phyloP scores from a whole-genome alignment of 1,140 invertebrate genomes.

The Tachypleus tridentatus region DNA sequence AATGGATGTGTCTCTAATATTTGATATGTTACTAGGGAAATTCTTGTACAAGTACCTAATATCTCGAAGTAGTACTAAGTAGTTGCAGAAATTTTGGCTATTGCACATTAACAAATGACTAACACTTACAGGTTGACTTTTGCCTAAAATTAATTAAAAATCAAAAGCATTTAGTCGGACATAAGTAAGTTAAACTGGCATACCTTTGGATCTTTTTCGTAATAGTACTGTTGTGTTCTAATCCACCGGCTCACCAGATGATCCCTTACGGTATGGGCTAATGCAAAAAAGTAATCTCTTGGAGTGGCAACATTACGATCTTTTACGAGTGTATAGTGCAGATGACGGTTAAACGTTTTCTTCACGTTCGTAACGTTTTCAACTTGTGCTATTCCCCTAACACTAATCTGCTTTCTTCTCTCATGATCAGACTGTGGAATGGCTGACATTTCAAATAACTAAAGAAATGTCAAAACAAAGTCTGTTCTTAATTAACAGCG shows the following conservation, averaged over 20 bases:
- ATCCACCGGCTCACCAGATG: slow-evolving; percentile 98
- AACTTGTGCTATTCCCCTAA: slow-evolving; percentile 88
- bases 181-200: too few species aligned
- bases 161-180: too few species aligned
- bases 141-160: too few species aligned
- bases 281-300: slow-evolving; percentile 93
- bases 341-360: slow-evolving; percentile 95
- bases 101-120: too few species aligned
- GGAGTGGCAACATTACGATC: slow-evolving; percentile 96
- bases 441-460: slow-evolving; percentile 27
- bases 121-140: too few species aligned
- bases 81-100: too few species aligned
- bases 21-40: too few species aligned
- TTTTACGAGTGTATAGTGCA: slow-evolving; percentile 99
- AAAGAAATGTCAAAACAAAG: too few species aligned
- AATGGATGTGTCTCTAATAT: too few species aligned
- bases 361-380: slow-evolving; percentile 94
- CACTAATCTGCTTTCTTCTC: slow-evolving; percentile 94
- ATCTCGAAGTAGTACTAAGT: too few species aligned
- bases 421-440: slow-evolving; percentile 55
- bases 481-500: too few species aligned
- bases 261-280: slow-evolving; percentile 94
- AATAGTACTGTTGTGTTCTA: slow-evolving; percentile 96
- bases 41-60: too few species aligned
- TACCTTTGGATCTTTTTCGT: slow-evolving; percentile 99